Base-by-base conservation (phyloP, 2,888 invertebrate genomes). In the Cybosia mesomella region DNA sequence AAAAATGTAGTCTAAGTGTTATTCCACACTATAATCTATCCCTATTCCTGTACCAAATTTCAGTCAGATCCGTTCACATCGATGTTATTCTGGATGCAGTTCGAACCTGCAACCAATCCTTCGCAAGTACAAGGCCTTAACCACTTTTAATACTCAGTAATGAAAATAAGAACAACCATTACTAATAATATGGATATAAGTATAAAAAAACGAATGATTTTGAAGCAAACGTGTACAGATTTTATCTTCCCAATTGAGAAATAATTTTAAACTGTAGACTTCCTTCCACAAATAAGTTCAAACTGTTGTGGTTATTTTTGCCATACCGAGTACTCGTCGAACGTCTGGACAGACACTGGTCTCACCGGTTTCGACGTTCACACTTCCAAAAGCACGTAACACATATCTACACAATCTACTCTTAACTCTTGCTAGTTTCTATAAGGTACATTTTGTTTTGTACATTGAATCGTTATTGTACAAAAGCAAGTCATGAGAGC, bases 341-440 rank as follows among this genome's bases (percentile, higher is more conserved):
- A 83, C 74, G 80, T 83, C 87, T 83, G 86, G 85, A 79, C 89
- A 87, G 91, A 88, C 89, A 91, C 90, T 86, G 88, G 92, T 92
- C 85, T 76, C 85, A 92, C 92, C 92, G 92, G 92, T 92, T 92
- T 85, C 64, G 49, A 7, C 24, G 3, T 0, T 32, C 24, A 39
- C 60, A 66, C 32, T 55, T 67, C 64, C 49, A 70, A 84, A 91
- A 87, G 61, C 77, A 39, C 79, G 54, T 72, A 82, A 76, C 18
- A 32, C 18, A 7, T 34, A 28, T 11, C 7, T 3, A 7, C 1
- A 11, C 59, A 74, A 54, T n/a, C 22, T 2, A 85, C 84, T 78
- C 36, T 21, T 18, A 43, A 75, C 82, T 70, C 74, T 85, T 77
- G 4, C 21, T 0, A 57, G 1, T 8, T 1, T 2, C 2, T 11